Conservation (phyloP, 2,888 invertebrate genomes). For the Anthophora plumipes region DNA sequence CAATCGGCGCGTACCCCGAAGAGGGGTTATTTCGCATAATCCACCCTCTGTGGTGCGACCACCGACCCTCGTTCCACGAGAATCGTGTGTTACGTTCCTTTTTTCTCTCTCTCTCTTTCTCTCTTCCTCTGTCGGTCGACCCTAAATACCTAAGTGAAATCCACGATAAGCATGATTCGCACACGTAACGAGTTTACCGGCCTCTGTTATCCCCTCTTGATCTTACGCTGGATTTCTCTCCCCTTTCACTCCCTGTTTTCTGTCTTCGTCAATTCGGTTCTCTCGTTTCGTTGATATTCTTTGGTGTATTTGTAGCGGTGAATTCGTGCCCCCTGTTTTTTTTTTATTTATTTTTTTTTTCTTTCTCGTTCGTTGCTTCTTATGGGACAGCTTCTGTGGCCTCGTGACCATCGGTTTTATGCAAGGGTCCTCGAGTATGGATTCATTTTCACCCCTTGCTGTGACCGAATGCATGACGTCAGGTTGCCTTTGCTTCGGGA, state of each 20-base stretch:
- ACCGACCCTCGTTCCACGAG: constrained; percentile 48
- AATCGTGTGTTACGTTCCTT: constrained; percentile 45
- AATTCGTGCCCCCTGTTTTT: neutral
- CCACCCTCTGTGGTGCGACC: constrained; percentile 63
- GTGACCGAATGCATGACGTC: neutral
- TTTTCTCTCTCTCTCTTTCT: constrained; percentile 27
- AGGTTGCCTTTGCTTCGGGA: constrained; percentile 9
- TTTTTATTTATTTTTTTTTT: neutral
- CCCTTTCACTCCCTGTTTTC: constrained; percentile 37
- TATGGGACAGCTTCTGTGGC: constrained; percentile 9
- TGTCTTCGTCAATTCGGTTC: constrained; percentile 19
- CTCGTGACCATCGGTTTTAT: constrained; percentile 23
- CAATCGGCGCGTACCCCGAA: constrained; percentile 69
- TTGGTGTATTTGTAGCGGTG: neutral
- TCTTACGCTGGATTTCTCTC: constrained; percentile 37
- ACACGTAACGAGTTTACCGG: constrained; percentile 83
- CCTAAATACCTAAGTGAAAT: constrained; percentile 79
- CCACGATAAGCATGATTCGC: constrained; percentile 82
- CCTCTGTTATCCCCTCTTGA: constrained; percentile 54
- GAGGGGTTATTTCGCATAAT: constrained; percentile 75
- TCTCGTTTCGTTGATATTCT: neutral
- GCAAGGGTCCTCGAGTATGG: constrained; percentile 8
- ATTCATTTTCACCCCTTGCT: constrained; percentile 40
- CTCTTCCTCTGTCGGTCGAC: constrained; percentile 13
- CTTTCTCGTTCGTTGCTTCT: constrained; percentile 13